Percentiles rank a stretch among this genome's conserved stretches.
phyloP scores from a whole-genome alignment of 2,888 invertebrate species.

The Campoplex capitator region DNA sequence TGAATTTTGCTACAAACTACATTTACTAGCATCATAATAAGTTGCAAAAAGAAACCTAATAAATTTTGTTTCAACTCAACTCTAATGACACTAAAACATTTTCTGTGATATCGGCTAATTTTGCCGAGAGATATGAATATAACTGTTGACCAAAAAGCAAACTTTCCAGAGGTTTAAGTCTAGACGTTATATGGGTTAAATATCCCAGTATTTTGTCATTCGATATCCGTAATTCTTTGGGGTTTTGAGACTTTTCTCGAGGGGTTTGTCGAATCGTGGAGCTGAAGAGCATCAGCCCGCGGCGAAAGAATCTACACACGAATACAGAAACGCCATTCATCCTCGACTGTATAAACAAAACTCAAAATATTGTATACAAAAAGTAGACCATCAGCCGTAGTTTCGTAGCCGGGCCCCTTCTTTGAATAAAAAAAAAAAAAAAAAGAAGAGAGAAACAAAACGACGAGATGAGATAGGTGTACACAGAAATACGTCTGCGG shows the following conservation, averaged over 20 bases:
- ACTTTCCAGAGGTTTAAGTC: background rate
- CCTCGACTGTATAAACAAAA: conserved; percentile 54
- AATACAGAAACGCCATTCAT: conserved; percentile 28
- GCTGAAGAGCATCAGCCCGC: conserved; percentile 3
- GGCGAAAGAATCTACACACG: conserved; percentile 2
- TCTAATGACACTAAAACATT: background rate
- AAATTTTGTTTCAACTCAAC: background rate
- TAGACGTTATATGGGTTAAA: background rate
- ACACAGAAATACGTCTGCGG: conserved; percentile 23
- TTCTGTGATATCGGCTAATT: background rate
- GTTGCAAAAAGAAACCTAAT: too few relatives aligned
- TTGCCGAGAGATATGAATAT: background rate
- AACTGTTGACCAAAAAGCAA: background rate
- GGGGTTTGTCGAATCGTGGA: conserved; percentile 10
- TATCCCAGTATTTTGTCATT: background rate
- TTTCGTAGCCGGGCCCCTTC: background rate
- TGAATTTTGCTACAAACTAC: too few relatives aligned
- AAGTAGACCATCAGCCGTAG: conserved; percentile 28
- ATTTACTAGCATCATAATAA: too few relatives aligned
- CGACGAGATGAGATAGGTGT: conserved; percentile 33
- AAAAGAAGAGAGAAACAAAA: conserved; percentile 30
- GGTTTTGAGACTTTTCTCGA: background rate
- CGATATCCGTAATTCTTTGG: conserved; percentile 14
- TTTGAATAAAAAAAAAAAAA: background rate
- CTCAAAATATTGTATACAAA: conserved; percentile 39